Conservation (phyloP, 2,888 invertebrate species). For the Spialia ferax region DNA sequence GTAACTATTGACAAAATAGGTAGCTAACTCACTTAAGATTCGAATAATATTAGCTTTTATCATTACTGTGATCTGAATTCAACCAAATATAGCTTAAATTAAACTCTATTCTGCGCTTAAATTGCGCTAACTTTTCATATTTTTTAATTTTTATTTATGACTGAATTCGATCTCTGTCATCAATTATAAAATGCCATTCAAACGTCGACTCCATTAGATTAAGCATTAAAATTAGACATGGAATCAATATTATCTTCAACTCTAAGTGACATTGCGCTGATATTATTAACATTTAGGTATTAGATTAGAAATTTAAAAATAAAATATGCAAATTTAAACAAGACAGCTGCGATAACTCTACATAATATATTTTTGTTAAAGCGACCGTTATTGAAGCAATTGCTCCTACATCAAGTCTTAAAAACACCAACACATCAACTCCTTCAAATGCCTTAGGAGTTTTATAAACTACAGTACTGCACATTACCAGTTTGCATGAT, state of each 20-base stretch:
- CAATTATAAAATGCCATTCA: neutral
- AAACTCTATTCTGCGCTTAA: too few species aligned
- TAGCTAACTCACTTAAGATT: too few species aligned
- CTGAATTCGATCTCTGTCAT: neutral
- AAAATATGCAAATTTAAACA: neutral
- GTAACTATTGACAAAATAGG: neutral
- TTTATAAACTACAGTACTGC: too few species aligned
- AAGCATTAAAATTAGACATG: neutral
- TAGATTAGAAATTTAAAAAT: neutral
- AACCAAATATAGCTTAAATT: neutral
- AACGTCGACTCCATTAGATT: neutral
- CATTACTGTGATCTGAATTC: neutral
- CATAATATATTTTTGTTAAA: neutral
- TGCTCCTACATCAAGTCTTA: too few species aligned
- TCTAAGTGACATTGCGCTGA: constrained; percentile 5
- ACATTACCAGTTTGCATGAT: too few species aligned
- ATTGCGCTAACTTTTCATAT: neutral
- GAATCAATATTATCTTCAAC: neutral
- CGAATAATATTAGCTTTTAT: too few species aligned
- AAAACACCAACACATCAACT: too few species aligned
- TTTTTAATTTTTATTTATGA: neutral
- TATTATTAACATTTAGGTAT: neutral
- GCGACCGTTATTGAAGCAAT: too few species aligned
- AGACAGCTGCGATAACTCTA: constrained; percentile 2
- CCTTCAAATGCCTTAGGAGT: too few species aligned